Evolutionary conservation across 2,888 invertebrate species (phyloP).

Genomic region (Didymodactylos carnosus): DNA sequence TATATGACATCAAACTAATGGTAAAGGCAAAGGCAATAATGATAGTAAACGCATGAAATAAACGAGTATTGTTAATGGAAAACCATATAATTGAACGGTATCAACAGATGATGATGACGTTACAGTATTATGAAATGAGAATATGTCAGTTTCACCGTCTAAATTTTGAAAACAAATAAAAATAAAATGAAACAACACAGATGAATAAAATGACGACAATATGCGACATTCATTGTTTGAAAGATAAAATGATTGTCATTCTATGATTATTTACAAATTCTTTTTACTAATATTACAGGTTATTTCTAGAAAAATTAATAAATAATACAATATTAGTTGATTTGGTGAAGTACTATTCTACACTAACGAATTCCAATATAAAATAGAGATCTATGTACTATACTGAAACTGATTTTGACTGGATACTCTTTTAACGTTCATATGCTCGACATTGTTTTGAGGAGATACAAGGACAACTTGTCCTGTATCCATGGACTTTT

Average conservation of each 20-base stretch:
- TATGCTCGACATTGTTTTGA: too few relatives aligned
- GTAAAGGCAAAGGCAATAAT: constrained; percentile 9
- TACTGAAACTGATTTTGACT: too few relatives aligned
- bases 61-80: background rate
- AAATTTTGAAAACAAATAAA: constrained; percentile 1
- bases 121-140: background rate
- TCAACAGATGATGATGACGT: background rate
- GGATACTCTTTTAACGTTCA: too few relatives aligned
- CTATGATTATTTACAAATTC: too few relatives aligned
- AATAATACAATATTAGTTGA: too few relatives aligned
- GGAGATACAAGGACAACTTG: too few relatives aligned
- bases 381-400: too few relatives aligned
- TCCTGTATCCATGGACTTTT: too few relatives aligned
- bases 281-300: too few relatives aligned
- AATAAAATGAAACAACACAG: constrained; percentile 1
- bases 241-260: background rate
- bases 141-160: constrained; percentile 1
- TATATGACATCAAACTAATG: constrained; percentile 10
- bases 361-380: too few relatives aligned
- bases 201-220: constrained; percentile 9
- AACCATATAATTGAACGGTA: constrained; percentile 10
- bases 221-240: background rate
- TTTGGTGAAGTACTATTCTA: too few relatives aligned
- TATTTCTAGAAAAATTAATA: too few relatives aligned
- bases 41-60: constrained; percentile 8